Evolutionary conservation across 2,888 invertebrate species (phyloP), one percentile per base, ranked within the genome.

Genomic region (Zygothrica quintamaculata): DNA sequence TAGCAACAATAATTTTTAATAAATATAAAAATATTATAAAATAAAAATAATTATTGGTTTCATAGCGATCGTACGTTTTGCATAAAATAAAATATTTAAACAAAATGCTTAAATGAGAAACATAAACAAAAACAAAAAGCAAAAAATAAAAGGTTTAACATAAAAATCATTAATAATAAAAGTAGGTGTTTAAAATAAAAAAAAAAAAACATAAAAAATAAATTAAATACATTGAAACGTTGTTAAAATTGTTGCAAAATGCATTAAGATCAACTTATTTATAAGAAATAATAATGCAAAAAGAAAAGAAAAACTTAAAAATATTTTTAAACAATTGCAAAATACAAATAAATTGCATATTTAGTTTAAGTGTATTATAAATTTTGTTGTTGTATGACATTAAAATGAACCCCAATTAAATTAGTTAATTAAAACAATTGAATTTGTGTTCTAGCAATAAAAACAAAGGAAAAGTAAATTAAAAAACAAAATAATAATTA

Each of bases 1-100:
- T 40, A n/a, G n/a, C n/a, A n/a, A n/a, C n/a, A n/a, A 50, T 43
- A 15, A 44, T 48, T 50, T n/a, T 42, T 25, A 33, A 50, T 64
- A 61, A 68, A 58, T 50, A 66, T 43, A 65, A 65, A 68, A 81
- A 81, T 78, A 61, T 84, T 74, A 68, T 65, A 69, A 77, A 50
- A 3, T 12, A 84, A 84, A 84, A 87, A 81, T n/a, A 86, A 84
- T 90, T 91, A 90, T 91, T 91, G 90, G 90, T 90, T 90, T 90
- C 90, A 90, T 90, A 90, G 90, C 89, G 90, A 90, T 90, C 90
- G 90, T 90, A 91, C 89, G 88, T 89, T 90, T 90, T 88, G 88
- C 88, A 88, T 78, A 71, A 79, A 74, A 76, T 74, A 70, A 58
- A 44, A 2, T 22, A 22, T 22, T 62, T 64, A 60, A 70, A 76